These are phyloP conservation scores for Ctenochaetus hawaiiensis DNA, from an alignment of 2,797 vertebrate species.

Conservation along the genomic window DNA sequence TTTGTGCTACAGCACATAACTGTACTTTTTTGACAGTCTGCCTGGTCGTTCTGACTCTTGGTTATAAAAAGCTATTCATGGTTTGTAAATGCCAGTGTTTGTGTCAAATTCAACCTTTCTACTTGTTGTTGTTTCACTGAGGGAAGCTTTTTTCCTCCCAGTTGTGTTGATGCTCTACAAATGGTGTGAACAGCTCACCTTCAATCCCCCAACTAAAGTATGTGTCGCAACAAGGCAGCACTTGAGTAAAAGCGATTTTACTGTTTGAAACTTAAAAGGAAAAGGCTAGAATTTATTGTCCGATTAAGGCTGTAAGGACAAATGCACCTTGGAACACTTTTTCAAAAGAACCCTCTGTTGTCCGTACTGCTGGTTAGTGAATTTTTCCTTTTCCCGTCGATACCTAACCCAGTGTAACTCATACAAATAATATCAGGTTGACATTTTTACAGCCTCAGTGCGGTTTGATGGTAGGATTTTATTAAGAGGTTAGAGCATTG, in stretches of 20 bases:
- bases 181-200: constrained; percentile 27
- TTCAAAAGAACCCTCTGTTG: constrained; percentile 1
- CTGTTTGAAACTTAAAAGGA: constrained; percentile 20
- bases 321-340: neutral
- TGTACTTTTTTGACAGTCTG: constrained; percentile 35
- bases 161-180: constrained; percentile 10
- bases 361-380: neutral
- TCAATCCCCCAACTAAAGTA: neutral
- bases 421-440: neutral
- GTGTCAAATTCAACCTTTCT: constrained; percentile 18
- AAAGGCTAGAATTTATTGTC: constrained; percentile 6
- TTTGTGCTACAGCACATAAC: neutral
- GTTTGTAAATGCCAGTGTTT: constrained; percentile 39
- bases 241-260: constrained; percentile 17
- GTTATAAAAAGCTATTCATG: constrained; percentile 15
- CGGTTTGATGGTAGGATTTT: neutral
- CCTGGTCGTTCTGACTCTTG: neutral
- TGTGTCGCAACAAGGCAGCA: constrained; percentile 1
- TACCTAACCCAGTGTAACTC: neutral
- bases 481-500: neutral
- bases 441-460: constrained; percentile 12
- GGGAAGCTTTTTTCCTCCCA: neutral
- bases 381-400: neutral
- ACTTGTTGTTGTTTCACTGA: constrained; percentile 7
- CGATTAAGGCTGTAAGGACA: neutral